Base-by-base conservation (phyloP, 2,888 invertebrate genomes). In the Xestobium rufovillosum region DNA sequence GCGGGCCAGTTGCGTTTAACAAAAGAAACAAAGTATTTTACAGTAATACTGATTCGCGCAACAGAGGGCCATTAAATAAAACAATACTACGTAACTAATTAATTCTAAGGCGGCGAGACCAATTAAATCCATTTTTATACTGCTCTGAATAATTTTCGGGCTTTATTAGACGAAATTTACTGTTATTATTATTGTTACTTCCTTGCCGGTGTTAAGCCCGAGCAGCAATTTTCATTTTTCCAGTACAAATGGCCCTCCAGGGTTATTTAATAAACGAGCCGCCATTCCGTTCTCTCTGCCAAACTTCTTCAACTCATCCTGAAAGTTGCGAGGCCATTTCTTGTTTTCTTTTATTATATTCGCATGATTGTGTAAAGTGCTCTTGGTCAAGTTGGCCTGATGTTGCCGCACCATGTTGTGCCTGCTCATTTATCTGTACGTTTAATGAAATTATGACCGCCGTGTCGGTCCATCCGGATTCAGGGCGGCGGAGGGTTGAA, bases 401-500 rank as follows among this genome's bases (percentile, higher is more conserved):
- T 59, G 58, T 56, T 58, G 53, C 51, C 48, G 42, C 48, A 34
- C 42, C 47, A 47, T 47, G 44, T 44, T 40, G 47, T 26, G 44
- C 49, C 52, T 45, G 61, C 67, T 67, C 71, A 70, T 72, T 72
- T 71, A 69, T 72, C 69, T 67, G 60, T 56, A 47, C 63, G 59
- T 66, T 67, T 71, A 71, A 71, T 71, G 70, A 71, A 71, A 71
- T 71, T 71, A 71, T 71, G 66, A 68, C 65, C 57, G 52, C 57
- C 48, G 51, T 47, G 57, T 55, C 57, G 51, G 60, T 59, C 60
- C 61, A 60, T 63, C 58, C 51, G 49, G 42, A 44, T 29, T 3
- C 15, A 39, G 25, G 26, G 14, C 27, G 16, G 26, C 38, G 31
- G 14, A 31, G 30, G 6, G 26, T n/a, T 14, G 25, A 17, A 2